These are phyloP conservation scores for Gopherus flavomarginatus DNA, from an alignment of 2,113 vertebrate genomes.

Conservation along the genomic window DNA sequence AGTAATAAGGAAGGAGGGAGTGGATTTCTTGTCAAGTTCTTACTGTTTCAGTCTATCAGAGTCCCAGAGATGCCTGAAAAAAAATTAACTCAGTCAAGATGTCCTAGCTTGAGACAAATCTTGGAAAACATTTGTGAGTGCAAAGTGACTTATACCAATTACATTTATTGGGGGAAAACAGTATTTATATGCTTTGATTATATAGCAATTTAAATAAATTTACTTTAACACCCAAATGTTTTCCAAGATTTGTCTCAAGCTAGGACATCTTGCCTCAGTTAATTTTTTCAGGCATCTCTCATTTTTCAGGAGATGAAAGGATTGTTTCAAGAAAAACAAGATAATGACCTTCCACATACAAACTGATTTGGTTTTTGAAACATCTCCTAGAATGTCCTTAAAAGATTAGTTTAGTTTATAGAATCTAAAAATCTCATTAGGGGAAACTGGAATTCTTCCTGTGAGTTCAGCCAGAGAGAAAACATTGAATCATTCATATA, in stretches of 20 bases:
- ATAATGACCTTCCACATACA: not conserved
- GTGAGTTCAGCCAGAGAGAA: conserved; percentile 20
- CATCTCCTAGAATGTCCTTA: conserved; percentile 7
- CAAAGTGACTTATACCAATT: not conserved
- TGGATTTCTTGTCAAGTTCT: not conserved
- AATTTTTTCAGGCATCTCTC: not conserved
- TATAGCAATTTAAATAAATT: not conserved
- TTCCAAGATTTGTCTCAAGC: not conserved
- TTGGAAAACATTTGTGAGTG: not conserved
- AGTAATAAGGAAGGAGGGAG: not conserved
- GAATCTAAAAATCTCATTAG: conserved; percentile 27
- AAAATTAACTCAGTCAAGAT: too few relatives aligned
- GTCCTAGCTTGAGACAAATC: too few relatives aligned
- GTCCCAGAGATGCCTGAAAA: not conserved
- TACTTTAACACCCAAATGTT: not conserved
- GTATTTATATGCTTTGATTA: not conserved
- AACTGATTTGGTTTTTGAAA: not conserved
- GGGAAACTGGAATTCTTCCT: not conserved
- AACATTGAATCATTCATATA: not conserved
- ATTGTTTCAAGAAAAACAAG: conserved; percentile 12
- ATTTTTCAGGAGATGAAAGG: not conserved
- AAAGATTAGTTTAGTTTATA: conserved; percentile 28
- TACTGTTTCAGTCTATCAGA: not conserved
- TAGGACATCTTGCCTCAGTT: conserved; percentile 4
- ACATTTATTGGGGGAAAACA: not conserved